Conservation (phyloP, 2,888 invertebrate genomes). For the Argynnis bischoffii region DNA sequence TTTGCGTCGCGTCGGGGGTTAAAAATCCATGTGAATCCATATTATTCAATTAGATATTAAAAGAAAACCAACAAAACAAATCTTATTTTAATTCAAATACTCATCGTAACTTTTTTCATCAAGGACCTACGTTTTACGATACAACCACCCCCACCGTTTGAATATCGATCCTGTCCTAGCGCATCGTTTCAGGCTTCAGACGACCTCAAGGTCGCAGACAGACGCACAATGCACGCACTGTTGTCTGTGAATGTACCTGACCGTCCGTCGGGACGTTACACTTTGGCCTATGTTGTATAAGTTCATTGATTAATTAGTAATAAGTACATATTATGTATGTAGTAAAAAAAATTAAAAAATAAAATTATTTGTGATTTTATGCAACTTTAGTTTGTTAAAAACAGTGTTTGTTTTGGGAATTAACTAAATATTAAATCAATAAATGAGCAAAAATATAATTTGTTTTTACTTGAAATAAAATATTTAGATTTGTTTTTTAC, state of each 20-base stretch:
- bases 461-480: no score
- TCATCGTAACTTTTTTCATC: slow-evolving; percentile 2
- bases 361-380: no score
- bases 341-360: no score
- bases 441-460: no score
- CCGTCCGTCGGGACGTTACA: slow-evolving; percentile 41
- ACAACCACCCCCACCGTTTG: slow-evolving; percentile 39
- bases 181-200: slow-evolving; percentile 63
- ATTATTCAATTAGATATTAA: no score
- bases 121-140: background rate
- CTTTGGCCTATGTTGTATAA: slow-evolving; percentile 34
- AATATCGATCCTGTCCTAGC: slow-evolving; percentile 60
- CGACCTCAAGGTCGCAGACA: slow-evolving; percentile 81
- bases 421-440: no score
- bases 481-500: no score
- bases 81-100: slow-evolving; percentile 1
- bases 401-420: no score
- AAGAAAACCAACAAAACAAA: background rate
- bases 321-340: no score
- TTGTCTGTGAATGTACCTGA: slow-evolving; percentile 46
- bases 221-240: slow-evolving; percentile 55
- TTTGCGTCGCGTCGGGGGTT: no score
- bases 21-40: no score
- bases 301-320: slow-evolving; percentile 16
- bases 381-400: no score